Conservation (phyloP, 2,113 vertebrate genomes). For the Pogona vitticeps region DNA sequence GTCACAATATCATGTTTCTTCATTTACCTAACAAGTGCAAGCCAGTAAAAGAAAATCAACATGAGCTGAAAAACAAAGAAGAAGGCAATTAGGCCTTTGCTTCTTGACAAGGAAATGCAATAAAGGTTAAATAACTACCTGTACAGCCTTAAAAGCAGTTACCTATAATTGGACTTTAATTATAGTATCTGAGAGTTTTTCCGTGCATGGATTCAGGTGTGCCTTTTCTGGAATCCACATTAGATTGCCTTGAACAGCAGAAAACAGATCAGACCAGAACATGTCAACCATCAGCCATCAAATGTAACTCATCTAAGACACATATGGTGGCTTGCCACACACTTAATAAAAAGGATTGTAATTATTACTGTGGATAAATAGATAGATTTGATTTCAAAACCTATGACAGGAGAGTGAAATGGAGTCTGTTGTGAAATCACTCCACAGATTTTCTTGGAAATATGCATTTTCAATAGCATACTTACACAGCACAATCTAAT, state of each 20-base stretch:
- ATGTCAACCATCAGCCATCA: not conserved
- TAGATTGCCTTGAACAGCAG: not conserved
- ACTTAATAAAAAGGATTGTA: too few species aligned
- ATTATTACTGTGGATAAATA: too few species aligned
- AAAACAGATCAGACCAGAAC: not conserved
- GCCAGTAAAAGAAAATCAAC: not conserved
- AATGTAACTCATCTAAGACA: not conserved
- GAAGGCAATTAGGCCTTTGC: not conserved
- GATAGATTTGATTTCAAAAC: too few species aligned
- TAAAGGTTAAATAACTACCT: not conserved
- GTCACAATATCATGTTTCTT: not conserved
- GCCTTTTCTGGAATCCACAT: not conserved
- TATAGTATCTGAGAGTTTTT: conserved; percentile 8
- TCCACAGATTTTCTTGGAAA: too few species aligned
- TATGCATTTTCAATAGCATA: too few species aligned
- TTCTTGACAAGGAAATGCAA: not conserved
- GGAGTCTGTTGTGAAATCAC: too few species aligned
- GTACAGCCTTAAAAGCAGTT: not conserved
- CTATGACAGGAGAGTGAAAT: too few species aligned
- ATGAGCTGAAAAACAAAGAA: not conserved
- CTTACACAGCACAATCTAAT: too few species aligned
- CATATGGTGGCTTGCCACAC: too few species aligned
- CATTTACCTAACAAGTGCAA: not conserved
- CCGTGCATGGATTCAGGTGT: not conserved
- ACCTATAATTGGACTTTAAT: not conserved